phyloP scores from a whole-genome alignment of 2,888 invertebrate genomes.

The Arrhopalites spinosus region DNA sequence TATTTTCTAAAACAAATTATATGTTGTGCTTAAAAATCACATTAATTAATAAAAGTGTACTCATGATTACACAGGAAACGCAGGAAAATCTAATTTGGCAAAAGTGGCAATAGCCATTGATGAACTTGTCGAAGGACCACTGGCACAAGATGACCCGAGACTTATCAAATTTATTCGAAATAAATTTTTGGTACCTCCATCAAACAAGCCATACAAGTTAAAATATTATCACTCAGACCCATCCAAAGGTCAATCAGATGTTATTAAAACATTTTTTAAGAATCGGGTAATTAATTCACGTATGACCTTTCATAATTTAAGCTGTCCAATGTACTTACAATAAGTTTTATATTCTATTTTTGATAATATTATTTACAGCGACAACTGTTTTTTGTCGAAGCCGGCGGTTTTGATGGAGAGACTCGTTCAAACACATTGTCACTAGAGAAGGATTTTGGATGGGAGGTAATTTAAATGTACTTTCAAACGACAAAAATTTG shows the following conservation, averaged over 20 bases:
- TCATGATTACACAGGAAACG: no score
- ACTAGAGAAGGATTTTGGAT: slow-evolving; percentile 58
- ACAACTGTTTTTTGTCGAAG: slow-evolving; percentile 50
- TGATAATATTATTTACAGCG: slow-evolving; percentile 39
- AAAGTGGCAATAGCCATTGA: no score
- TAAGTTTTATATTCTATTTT: neutral
- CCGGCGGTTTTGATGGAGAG: slow-evolving; percentile 60
- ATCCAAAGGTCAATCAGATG: slow-evolving; percentile 56
- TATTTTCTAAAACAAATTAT: no score
- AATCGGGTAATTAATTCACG: slow-evolving; percentile 44
- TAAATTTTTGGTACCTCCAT: slow-evolving; percentile 16
- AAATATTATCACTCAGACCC: slow-evolving; percentile 45
- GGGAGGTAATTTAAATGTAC: slow-evolving; percentile 51
- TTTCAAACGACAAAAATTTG: neutral
- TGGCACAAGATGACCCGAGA: slow-evolving; percentile 41
- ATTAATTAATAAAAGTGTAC: no score
- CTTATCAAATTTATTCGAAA: slow-evolving; percentile 37
- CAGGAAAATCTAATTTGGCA: no score
- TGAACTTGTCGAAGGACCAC: slow-evolving; percentile 7
- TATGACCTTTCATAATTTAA: neutral
- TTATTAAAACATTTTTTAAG: slow-evolving; percentile 52
- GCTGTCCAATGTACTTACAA: neutral
- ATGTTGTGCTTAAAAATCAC: no score
- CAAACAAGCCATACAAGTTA: slow-evolving; percentile 49
- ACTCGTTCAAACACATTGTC: slow-evolving; percentile 59